phyloP scores from a whole-genome alignment of 2,888 invertebrate species.

The Criorhina ranunculi region DNA sequence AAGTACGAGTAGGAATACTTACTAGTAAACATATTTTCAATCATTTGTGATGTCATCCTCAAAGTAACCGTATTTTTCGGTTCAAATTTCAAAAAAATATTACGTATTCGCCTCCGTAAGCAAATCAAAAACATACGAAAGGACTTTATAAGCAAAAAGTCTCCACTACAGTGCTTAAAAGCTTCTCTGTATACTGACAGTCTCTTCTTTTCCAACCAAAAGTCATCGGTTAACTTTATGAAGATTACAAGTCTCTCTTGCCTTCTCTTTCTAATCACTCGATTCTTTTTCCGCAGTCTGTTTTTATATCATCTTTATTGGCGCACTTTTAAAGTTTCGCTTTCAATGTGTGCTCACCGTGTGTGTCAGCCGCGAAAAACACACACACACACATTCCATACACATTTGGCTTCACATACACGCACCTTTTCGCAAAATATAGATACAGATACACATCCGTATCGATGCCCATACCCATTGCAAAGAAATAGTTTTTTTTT shows the following conservation, averaged over 20 bases:
- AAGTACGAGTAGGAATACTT: no score
- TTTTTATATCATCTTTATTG: constrained; percentile 45
- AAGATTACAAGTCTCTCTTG: constrained; percentile 13
- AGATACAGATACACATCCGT: constrained; percentile 62
- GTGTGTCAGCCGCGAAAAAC: constrained; percentile 41
- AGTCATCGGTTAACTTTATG: constrained; percentile 13
- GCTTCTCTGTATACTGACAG: neutral
- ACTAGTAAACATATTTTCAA: no score
- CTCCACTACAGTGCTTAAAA: neutral
- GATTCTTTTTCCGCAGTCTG: constrained; percentile 18
- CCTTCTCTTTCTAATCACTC: neutral
- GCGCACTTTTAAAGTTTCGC: constrained; percentile 60
- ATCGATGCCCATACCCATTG: constrained; percentile 62
- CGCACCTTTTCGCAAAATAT: constrained; percentile 42
- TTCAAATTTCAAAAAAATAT: constrained; percentile 23
- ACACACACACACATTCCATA: constrained; percentile 20
- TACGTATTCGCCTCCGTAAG: constrained; percentile 61
- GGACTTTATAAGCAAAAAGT: constrained; percentile 7
- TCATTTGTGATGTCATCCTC: no score
- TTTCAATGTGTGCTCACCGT: constrained; percentile 62
- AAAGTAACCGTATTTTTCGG: no score
- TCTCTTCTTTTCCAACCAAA: constrained; percentile 31
- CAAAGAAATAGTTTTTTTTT: constrained; percentile 47
- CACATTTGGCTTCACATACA: constrained; percentile 58
- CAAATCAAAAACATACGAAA: constrained; percentile 1